Base-by-base conservation (phyloP, 37 sponge, comb jelly and placozoan genomes). In the Ephydatia muelleri region DNA sequence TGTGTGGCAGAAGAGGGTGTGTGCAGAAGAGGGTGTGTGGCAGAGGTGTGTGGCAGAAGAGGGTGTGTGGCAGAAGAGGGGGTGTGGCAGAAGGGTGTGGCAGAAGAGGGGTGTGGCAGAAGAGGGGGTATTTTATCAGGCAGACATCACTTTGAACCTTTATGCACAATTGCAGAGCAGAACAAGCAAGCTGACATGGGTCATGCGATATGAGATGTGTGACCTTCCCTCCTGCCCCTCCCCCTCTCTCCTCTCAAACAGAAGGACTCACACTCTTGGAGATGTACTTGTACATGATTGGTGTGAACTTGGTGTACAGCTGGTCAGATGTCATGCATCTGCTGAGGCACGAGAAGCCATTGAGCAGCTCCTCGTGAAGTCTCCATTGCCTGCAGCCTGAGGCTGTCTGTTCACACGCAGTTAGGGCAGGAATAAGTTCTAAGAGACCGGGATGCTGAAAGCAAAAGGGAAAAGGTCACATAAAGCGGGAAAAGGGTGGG, bases 321-420 rank as follows among this genome's bases (percentile, higher is more conserved):
- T 95, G 96, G 2, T 92, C 96, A 0, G 90, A 85, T 0, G 96
- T 92, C 82, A 92, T 68, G 37, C 89, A 85, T n/a, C 11, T 30
- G 33, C 65, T 38, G 0, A 94, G 78, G 38, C 26, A 84, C 6
- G 43, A 13, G 19, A 88, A 77, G 36, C 40, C n/a, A 6, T 37
- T 47, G 21, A 94, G 29, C 4, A 94, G 70, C 5, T 81, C 70
- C 14, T 71, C 39, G 32, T 94, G 95, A 2, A 91, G 73, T 48
- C 95, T 70, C 95, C 95, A 94, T 64, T 85, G 86, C 26, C 70
- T 67, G 39, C 57, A 74, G 0, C 64, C 49, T 32, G 72, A 26
- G 65, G 79, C 91, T n/a, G 76, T 26, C 70, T 79, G 79, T 72
- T 87, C 91, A 73, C 70, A 75, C 1, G 34, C n/a, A 5, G 82